Evolutionary conservation across 2,888 invertebrate genomes (phyloP).

Genomic region (Himalopsyche kuldschensis): DNA sequence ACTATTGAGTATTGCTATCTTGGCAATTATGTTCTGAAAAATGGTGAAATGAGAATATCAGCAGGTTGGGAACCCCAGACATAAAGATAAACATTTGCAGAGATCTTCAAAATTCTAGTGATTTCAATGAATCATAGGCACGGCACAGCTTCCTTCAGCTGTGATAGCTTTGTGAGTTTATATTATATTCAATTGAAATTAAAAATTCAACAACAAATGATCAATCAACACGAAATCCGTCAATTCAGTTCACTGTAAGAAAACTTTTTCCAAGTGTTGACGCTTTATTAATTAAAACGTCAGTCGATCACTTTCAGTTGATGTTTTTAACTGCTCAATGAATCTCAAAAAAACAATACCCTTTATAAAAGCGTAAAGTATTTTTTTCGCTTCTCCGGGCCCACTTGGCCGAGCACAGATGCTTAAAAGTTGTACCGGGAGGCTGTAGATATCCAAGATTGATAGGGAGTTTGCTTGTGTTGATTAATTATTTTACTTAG

Average conservation of each 20-base stretch:
- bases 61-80: no score
- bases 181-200: no score
- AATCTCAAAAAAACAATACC: background rate
- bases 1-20: no score
- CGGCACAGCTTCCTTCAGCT: no score
- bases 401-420: background rate
- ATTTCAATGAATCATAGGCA: no score
- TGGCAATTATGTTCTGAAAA: no score
- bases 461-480: background rate
- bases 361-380: background rate
- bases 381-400: background rate
- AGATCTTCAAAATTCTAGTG: no score
- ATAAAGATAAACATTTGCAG: no score
- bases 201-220: no score
- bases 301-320: background rate
- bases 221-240: no score
- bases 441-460: background rate
- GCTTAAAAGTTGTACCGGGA: background rate
- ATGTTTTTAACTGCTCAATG: background rate
- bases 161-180: no score
- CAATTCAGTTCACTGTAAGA: background rate
- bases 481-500: constrained; percentile 6
- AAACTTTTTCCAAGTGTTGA: background rate
- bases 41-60: no score
- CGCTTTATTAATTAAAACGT: background rate